Evolutionary conservation across 2,888 invertebrate genomes (phyloP), one percentile per base, ranked within the genome.

Genomic region (Encarsia formosa): DNA sequence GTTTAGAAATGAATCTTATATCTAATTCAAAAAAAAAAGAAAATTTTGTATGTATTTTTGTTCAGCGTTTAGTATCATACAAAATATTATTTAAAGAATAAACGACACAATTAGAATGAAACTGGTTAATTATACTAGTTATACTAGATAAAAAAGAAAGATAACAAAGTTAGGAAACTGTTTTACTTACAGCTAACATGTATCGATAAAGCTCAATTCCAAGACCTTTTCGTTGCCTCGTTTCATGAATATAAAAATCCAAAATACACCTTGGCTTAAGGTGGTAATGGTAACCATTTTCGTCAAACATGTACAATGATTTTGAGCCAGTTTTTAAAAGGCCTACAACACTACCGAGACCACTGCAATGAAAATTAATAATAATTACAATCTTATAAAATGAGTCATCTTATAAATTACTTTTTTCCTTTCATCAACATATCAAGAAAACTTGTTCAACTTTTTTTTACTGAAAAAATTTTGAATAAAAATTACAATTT

Each of bases 221-320:
- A 68, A 85, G 81, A 3, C 97, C 97, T 69, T 81, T 81, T 49
- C 96, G 83, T 75, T 96, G 96, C 40, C 84, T 81, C 3, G 87
- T 83, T 70, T 87, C 87, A 66, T 90, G 83, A 20, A 98, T 83
- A 75, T 88, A 98, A 77, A 98, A 97, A 75, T 98, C 97, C 42
- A 98, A 80, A 50, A 97, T 83, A 73, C 95, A 96, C 13, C 91
- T 78, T 0, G 94, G 88, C 59, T 87, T 82, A 52, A 89, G 79
- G 72, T 93, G 90, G 69, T 84, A 86, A 61, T 88, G 85, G 42
- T 78, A 76, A 15, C 85, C 86, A 48, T 77, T 73, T 62, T 81
- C 79, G 71, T 91, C 88, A 70, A 85, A 86, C 45, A 97, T 81
- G 77, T 90, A 98, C 46, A 98, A 78, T 66, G 88, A 87, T 77